These are phyloP conservation scores for Theonella swinhoei DNA, from an alignment of 37 sponge, comb jelly and placozoan species.

Conservation along the genomic window DNA sequence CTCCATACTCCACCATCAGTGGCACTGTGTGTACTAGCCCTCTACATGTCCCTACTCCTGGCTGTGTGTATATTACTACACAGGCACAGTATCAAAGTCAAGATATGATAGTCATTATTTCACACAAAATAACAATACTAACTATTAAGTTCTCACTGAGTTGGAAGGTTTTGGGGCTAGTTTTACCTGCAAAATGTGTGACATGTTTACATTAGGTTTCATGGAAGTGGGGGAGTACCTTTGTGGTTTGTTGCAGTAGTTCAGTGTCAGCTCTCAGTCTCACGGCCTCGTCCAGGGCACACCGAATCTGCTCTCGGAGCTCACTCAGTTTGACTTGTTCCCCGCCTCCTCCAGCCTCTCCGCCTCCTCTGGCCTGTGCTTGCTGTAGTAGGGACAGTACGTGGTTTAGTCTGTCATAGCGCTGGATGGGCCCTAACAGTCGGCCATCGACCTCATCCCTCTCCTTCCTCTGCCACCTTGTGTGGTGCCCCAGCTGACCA, in stretches of 20 bases:
- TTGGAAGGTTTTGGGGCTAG: neutral
- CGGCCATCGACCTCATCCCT: neutral
- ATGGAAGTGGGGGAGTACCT: neutral
- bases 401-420: constrained; percentile 37
- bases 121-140: neutral
- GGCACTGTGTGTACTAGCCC: constrained; percentile 29
- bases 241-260: constrained; percentile 2
- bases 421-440: constrained; percentile 10
- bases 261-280: constrained; percentile 78
- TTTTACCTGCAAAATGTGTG: neutral
- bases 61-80: constrained; percentile 30
- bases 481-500: neutral
- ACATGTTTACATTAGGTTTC: neutral
- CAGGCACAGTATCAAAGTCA: constrained; percentile 47
- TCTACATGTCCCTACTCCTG: constrained; percentile 57
- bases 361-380: constrained; percentile 16
- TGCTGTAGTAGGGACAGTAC: constrained; percentile 41
- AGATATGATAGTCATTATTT: constrained; percentile 25
- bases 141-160: neutral
- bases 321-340: neutral
- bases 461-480: neutral
- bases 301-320: constrained; percentile 58
- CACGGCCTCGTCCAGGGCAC: constrained; percentile 69
- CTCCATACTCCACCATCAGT: constrained; percentile 7
- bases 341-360: neutral